Evolutionary conservation across 2,797 vertebrate species (phyloP), one percentile per base, ranked within the genome.

Genomic region (Trichosurus vulpecula): DNA sequence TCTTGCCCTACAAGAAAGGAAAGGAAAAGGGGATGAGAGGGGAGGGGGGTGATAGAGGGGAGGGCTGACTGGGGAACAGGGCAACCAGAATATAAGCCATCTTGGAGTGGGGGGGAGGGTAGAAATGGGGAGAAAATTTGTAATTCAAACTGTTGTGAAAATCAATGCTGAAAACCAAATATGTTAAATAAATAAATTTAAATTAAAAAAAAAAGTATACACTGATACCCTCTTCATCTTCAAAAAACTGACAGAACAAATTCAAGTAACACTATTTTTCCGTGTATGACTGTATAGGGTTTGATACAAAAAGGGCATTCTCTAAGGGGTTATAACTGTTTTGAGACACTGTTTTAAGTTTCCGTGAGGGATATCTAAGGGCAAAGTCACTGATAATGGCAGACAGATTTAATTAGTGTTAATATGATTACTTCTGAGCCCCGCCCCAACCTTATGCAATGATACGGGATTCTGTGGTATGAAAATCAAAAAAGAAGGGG

Each of bases 351-450:
- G 1, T 89, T 92, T 31, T 92, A 22, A 54, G 31, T 93, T 92
- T 92, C 95, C 94, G 51, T 91, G 35, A 94, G 41, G 92, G 22
- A 31, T 93, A 94, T 96, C n/a, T 35, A 94, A 52, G n/a, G 96
- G 47, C 74, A 96, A 95, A 54, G n/a, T 74, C 61, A 74, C 35
- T 74, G 1, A 8, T 22, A 41, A 74, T 16, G 61, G 61, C 35
- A 74, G 57, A 3, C 27, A 57, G 16, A 74, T 74, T 22, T 31
- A 96, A 66, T 4, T 94, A 57, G 90, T 95, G 16, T 57, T 93
- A 54, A 94, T 90, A 92, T 89, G 95, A 91, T 56, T 41, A 92
- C 35, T 90, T 92, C 41, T 51, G 41, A 89, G 66, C 25, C 55
- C n/a, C 95, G 94, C 6, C 92, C 92, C 55, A 55, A 95, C 52